These are phyloP conservation scores for Siphlonurus alternatus DNA, from an alignment of 2,888 invertebrate species.

Conservation along the genomic window DNA sequence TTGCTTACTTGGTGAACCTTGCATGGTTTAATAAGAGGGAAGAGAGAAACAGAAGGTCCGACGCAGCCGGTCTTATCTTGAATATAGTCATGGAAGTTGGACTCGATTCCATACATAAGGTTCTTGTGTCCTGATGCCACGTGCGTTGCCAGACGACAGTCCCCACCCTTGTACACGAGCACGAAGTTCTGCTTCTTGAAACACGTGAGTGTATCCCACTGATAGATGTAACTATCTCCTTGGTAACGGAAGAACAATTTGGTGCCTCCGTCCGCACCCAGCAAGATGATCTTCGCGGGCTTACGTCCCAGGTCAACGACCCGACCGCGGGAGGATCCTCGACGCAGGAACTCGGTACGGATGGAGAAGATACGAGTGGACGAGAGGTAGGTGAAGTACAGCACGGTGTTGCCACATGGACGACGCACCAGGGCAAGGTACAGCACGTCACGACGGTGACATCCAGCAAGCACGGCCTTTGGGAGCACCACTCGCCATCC, in stretches of 20 bases:
- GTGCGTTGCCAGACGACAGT: constrained; percentile 41
- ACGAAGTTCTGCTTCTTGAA: constrained; percentile 37
- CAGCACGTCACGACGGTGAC: constrained; percentile 2
- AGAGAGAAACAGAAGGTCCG: not conserved
- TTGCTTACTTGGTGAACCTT: no score
- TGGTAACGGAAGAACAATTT: constrained; percentile 22
- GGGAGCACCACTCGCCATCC: constrained; percentile 6
- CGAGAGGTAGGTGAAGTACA: constrained; percentile 7
- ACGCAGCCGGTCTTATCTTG: not conserved
- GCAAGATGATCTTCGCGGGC: not conserved
- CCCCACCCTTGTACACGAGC: constrained; percentile 38
- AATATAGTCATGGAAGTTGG: constrained; percentile 4
- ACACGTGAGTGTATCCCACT: constrained; percentile 31
- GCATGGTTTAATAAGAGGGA: not conserved
- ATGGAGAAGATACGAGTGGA: constrained; percentile 5
- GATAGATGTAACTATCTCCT: constrained; percentile 30
- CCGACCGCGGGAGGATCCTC: constrained; percentile 1
- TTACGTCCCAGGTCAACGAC: constrained; percentile 5
- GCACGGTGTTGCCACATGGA: not conserved
- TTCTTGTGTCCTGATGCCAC: constrained; percentile 29
- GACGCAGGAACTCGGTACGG: constrained; percentile 3
- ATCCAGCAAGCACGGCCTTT: not conserved
- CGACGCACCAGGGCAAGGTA: constrained; percentile 4
- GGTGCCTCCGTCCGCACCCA: constrained; percentile 5
- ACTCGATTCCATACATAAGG: not conserved